Evolutionary conservation across 2,888 invertebrate genomes (phyloP).

Genomic region (Melinaea marsaeus): DNA sequence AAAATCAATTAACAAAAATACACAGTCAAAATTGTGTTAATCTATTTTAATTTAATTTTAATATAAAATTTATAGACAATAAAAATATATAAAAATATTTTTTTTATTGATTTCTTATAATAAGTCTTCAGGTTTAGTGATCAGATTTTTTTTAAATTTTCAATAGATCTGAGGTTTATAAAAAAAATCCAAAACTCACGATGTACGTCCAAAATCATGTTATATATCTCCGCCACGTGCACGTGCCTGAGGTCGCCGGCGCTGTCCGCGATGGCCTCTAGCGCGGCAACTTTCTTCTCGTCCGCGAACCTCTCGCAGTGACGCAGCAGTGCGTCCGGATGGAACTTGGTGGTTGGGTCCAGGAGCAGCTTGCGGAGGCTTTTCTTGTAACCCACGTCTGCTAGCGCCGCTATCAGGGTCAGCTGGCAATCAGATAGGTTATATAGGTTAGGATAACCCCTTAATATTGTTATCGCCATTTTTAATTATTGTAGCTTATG

Average conservation of each 20-base stretch:
- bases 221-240: slow-evolving; percentile 60
- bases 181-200: slow-evolving; percentile 58
- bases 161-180: not conserved
- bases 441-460: too few relatives aligned
- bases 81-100: too few relatives aligned
- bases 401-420: slow-evolving; percentile 71
- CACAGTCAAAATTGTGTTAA: too few relatives aligned
- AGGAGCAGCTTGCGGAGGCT: slow-evolving; percentile 68
- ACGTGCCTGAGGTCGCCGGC: slow-evolving; percentile 53
- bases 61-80: too few relatives aligned
- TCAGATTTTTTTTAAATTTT: not conserved
- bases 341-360: slow-evolving; percentile 74
- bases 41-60: too few relatives aligned
- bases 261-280: slow-evolving; percentile 57
- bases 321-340: slow-evolving; percentile 70
- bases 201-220: slow-evolving; percentile 68
- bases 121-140: too few relatives aligned
- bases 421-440: slow-evolving; percentile 44
- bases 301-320: slow-evolving; percentile 72
- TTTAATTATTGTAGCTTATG: too few relatives aligned
- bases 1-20: too few relatives aligned
- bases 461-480: not conserved
- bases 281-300: slow-evolving; percentile 54
- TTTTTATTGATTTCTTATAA: too few relatives aligned
- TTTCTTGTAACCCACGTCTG: slow-evolving; percentile 74